Percentiles rank a stretch among this genome's conserved stretches.
These are phyloP conservation scores for Acanthosepion pharaonis DNA, from an alignment of 2,888 invertebrate genomes.

Conservation along the genomic window DNA sequence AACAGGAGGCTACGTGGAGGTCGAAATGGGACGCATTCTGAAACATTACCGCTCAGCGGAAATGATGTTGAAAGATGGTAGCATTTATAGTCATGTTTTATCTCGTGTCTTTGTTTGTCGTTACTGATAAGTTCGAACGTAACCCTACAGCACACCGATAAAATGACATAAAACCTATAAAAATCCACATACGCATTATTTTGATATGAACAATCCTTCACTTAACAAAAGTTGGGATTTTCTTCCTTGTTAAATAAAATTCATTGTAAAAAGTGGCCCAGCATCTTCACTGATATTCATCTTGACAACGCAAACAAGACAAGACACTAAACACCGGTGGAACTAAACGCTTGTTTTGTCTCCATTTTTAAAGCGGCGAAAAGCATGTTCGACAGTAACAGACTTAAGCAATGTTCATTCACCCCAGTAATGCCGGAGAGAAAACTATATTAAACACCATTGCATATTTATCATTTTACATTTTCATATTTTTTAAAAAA, in stretches of 20 bases:
- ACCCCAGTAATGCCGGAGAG: too few relatives aligned
- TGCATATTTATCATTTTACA: too few relatives aligned
- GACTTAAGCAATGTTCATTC: too few relatives aligned
- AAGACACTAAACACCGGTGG: background rate
- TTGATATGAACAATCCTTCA: background rate
- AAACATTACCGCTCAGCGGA: too few relatives aligned
- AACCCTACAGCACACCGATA: background rate
- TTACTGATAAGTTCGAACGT: background rate
- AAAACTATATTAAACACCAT: too few relatives aligned
- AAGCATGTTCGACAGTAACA: background rate
- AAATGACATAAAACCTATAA: background rate
- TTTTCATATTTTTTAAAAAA: too few relatives aligned
- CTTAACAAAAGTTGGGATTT: background rate
- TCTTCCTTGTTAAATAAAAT: constrained; percentile 33
- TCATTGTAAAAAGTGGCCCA: background rate
- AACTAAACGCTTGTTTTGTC: background rate
- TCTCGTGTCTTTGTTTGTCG: background rate
- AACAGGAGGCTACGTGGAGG: too few relatives aligned
- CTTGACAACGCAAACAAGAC: background rate
- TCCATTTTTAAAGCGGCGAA: background rate
- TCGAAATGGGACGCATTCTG: too few relatives aligned
- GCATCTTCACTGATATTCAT: background rate
- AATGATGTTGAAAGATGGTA: too few relatives aligned
- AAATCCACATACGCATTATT: background rate
- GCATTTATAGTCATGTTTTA: too few relatives aligned